Evolutionary conservation across 1,140 invertebrate species (phyloP).

Genomic region (Drosophila miranda): DNA sequence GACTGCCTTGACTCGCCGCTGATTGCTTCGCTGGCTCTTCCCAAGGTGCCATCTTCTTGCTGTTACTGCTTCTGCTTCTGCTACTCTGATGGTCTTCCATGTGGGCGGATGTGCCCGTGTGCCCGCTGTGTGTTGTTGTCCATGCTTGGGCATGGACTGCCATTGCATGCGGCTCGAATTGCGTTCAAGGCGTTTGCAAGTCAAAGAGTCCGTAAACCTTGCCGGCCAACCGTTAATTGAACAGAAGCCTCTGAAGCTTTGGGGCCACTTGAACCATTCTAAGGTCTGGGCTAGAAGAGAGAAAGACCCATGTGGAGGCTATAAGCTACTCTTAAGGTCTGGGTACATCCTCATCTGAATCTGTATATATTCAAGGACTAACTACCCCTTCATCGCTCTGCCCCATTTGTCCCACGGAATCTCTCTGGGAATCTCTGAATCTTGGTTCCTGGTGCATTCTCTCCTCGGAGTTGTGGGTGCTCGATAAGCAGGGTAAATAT

Average conservation of each 20-base stretch:
- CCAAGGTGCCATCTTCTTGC: slow-evolving; percentile 27
- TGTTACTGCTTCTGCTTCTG: not conserved
- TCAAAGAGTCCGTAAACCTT: slow-evolving; percentile 30
- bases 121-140: not conserved
- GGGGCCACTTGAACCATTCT: not conserved
- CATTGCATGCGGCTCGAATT: slow-evolving; percentile 20
- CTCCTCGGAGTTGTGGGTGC: slow-evolving; percentile 42
- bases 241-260: slow-evolving; percentile 23
- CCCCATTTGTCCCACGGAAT: slow-evolving; percentile 23
- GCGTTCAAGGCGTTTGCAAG: slow-evolving; percentile 30
- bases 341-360: not conserved
- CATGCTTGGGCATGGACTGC: slow-evolving; percentile 27
- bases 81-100: too few relatives aligned
- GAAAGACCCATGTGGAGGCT: slow-evolving; percentile 23
- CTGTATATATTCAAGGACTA: not conserved
- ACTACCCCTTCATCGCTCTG: slow-evolving; percentile 1
- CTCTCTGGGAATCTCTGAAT: slow-evolving; percentile 27
- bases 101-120: slow-evolving; percentile 21
- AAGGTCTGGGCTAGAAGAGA: slow-evolving; percentile 34
- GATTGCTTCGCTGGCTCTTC: slow-evolving; percentile 59
- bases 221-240: slow-evolving; percentile 22
- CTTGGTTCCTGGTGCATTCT: not conserved
- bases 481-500: slow-evolving; percentile 68
- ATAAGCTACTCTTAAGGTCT: not conserved
- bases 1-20: slow-evolving; percentile 51